These are phyloP conservation scores for Ochropleura plecta DNA, from an alignment of 2,888 invertebrate species.

Conservation along the genomic window DNA sequence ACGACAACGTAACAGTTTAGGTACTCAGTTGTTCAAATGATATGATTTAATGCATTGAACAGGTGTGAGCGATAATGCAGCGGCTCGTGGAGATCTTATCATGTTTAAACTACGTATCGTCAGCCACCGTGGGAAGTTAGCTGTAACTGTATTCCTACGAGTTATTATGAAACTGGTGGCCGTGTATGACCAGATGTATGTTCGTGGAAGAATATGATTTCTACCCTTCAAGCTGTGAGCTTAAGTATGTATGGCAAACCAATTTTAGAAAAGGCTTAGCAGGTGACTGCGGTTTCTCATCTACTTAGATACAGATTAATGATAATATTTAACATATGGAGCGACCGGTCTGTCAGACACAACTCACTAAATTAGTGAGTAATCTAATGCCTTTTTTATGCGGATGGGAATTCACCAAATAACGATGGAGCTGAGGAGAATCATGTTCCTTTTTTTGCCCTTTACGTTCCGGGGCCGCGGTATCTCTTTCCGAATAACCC, in stretches of 20 bases:
- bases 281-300: not conserved
- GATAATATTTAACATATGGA: not conserved
- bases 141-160: conserved; percentile 1
- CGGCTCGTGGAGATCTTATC: conserved; percentile 48
- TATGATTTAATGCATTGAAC: conserved; percentile 32
- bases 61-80: conserved; percentile 41
- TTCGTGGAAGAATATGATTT: not conserved
- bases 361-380: not conserved
- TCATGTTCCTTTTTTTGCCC: no score
- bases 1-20: conserved; percentile 4
- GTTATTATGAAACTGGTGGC: conserved; percentile 5
- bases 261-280: no score
- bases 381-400: not conserved
- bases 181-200: not conserved
- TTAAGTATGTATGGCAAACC: not conserved
- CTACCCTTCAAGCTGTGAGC: not conserved
- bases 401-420: no score
- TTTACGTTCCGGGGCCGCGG: no score
- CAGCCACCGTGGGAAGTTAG: conserved; percentile 41
- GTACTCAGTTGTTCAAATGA: conserved; percentile 15
- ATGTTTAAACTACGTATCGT: conserved; percentile 11
- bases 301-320: not conserved
- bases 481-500: no score
- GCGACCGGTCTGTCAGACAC: not conserved
- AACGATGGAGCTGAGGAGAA: no score